These are phyloP conservation scores for Staurois parvus DNA, from an alignment of 2,797 vertebrate genomes.

Conservation along the genomic window DNA sequence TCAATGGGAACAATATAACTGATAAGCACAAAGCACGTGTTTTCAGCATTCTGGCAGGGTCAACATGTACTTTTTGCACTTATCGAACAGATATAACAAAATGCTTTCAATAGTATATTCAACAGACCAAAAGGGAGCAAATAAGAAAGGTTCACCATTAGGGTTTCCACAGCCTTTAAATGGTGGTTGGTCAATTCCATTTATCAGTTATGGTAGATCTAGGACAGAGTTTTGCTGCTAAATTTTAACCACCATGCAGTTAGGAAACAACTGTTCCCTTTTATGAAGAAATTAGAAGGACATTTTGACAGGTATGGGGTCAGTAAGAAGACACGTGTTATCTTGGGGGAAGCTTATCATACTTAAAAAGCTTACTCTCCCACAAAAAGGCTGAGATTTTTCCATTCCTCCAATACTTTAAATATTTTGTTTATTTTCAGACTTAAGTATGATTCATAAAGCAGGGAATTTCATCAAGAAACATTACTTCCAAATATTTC, in stretches of 20 bases:
- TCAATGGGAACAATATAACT: too few relatives aligned
- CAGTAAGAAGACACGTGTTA: slow-evolving; percentile 25
- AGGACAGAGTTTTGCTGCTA: neutral
- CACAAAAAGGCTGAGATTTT: slow-evolving; percentile 34
- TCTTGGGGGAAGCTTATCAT: slow-evolving; percentile 24
- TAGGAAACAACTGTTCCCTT: slow-evolving; percentile 26
- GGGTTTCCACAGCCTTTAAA: too few relatives aligned
- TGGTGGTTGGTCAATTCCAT: neutral
- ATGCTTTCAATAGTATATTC: too few relatives aligned
- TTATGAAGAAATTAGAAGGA: slow-evolving; percentile 19
- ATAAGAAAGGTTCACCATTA: too few relatives aligned
- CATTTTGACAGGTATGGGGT: neutral
- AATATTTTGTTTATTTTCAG: slow-evolving; percentile 49
- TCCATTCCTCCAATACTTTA: slow-evolving; percentile 46
- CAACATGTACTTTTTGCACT: too few relatives aligned
- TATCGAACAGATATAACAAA: too few relatives aligned
- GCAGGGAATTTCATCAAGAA: slow-evolving; percentile 37
- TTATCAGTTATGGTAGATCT: neutral
- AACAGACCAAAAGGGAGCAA: too few relatives aligned
- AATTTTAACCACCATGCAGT: too few relatives aligned
- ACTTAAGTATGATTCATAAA: slow-evolving; percentile 39
- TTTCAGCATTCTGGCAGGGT: too few relatives aligned
- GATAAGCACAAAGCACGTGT: too few relatives aligned
- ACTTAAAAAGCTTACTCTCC: slow-evolving; percentile 21
- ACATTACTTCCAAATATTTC: slow-evolving; percentile 21